phyloP scores from a whole-genome alignment of 2,113 vertebrate species.

The Peromyscus californicus region DNA sequence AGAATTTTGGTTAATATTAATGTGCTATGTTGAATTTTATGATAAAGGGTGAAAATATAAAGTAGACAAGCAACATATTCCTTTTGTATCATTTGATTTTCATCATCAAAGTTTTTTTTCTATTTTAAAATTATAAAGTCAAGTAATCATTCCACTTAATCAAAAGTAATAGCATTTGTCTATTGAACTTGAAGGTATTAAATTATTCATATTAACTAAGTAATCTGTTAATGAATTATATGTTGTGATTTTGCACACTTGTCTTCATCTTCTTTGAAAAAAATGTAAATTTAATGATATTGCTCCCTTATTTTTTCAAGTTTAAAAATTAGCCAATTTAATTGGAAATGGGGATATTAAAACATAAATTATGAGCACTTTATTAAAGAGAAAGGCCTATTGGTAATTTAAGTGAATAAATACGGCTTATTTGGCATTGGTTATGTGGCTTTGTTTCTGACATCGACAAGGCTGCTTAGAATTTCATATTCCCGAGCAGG shows the following conservation, averaged over 20 bases:
- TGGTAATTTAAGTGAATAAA: constrained; percentile 82
- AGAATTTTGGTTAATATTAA: constrained; percentile 6
- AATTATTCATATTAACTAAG: constrained; percentile 83
- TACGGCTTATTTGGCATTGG: constrained; percentile 60
- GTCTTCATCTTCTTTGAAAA: constrained; percentile 43
- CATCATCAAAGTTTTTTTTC: background rate
- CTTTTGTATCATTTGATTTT: background rate
- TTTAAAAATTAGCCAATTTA: constrained; percentile 69
- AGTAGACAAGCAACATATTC: background rate
- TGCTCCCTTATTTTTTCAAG: constrained; percentile 11
- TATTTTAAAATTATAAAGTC: constrained; percentile 67
- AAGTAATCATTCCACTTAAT: constrained; percentile 46
- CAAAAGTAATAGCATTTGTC: constrained; percentile 57
- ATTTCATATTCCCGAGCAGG: constrained; percentile 84
- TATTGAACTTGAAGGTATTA: constrained; percentile 68
- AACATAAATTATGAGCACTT: constrained; percentile 82
- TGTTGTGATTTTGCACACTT: constrained; percentile 74
- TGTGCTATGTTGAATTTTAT: constrained; percentile 24
- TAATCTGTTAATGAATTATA: constrained; percentile 80
- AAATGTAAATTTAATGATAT: constrained; percentile 42
- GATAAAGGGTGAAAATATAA: constrained; percentile 49
- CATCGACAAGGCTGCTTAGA: constrained; percentile 78
- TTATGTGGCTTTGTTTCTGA: constrained; percentile 78
- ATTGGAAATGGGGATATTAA: constrained; percentile 70
- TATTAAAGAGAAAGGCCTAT: constrained; percentile 78